Evolutionary conservation across 2,797 vertebrate genomes (phyloP), one percentile per base, ranked within the genome.

Genomic region (Scleropages formosus): DNA sequence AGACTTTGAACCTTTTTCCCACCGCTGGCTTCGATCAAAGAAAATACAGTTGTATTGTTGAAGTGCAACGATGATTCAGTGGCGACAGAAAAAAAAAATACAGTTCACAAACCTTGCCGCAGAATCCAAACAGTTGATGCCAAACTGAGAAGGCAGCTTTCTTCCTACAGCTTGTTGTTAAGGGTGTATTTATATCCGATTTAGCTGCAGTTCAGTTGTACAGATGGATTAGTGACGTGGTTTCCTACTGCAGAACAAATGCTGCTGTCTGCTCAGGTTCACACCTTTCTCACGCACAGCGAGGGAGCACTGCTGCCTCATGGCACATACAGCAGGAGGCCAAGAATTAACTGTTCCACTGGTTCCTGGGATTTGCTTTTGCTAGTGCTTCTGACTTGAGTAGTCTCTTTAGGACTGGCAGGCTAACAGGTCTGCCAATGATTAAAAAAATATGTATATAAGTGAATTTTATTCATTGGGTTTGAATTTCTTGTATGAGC

Each of bases 321-420:
- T 7, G 27, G 46, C 9, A 53, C 64, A 22, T 56, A 10, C 16
- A 58, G 18, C 62, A 20, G 51, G 27, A 66, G 73, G 31, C 49
- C 11, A 44, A 44, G 6, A 13, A 16, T 16, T 11, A 67, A 56
- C 27, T 22, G 16, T 31, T 20, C 10, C 24, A 20, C 49, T 51
- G 46, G 10, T 64, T 53, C 61, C 46, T 8, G 61, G 60, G 59
- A 74, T 74, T 13, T 74, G 4, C 27, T 39, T 26, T 16, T 65
- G 31, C 44, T 12, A 18, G 22, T 16, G 71, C 47, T 4, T 3
- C 4, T 20, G 26, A 53, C 22, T 27, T 18, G 10, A 53, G 68
- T 58, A 22, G 9, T 11, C n/a, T 3, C 60, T 46, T 61, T 24
- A 46, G 10, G 12, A 16, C 66, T 49, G 20, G 44, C 20, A 18